These are phyloP conservation scores for Drosophila neoperkinsi DNA, from an alignment of 2,888 invertebrate genomes.

Conservation along the genomic window DNA sequence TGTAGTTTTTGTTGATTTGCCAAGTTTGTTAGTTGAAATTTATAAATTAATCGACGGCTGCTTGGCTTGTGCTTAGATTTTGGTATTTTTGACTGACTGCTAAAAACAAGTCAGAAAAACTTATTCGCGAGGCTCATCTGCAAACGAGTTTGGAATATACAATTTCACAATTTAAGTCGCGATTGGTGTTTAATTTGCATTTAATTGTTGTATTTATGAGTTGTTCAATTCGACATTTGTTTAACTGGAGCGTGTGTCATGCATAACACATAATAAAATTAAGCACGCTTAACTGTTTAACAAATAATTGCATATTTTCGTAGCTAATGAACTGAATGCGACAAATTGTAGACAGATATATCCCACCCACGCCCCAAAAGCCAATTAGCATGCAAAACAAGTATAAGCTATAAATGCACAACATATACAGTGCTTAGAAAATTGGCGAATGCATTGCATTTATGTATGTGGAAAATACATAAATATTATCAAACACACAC, in stretches of 20 bases:
- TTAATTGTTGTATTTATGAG: not conserved
- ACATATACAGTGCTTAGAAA: constrained; percentile 36
- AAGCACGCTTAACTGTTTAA: constrained; percentile 34
- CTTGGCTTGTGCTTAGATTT: constrained; percentile 7
- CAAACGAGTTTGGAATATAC: not conserved
- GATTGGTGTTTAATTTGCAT: not conserved
- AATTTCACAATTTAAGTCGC: not conserved
- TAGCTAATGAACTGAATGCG: constrained; percentile 61
- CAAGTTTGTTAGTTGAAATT: constrained; percentile 18
- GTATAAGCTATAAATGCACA: constrained; percentile 70
- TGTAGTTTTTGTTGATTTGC: constrained; percentile 9
- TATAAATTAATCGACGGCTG: constrained; percentile 10
- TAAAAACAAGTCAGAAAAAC: not conserved
- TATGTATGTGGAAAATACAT: constrained; percentile 65
- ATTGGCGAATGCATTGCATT: constrained; percentile 44
- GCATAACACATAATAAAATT: constrained; percentile 29
- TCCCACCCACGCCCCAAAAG: constrained; percentile 12
- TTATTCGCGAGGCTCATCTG: not conserved
- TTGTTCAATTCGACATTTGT: constrained; percentile 2
- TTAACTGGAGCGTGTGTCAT: not conserved
- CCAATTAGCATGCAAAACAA: constrained; percentile 81
- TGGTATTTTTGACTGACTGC: not conserved
- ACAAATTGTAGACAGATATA: constrained; percentile 53
- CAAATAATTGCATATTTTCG: constrained; percentile 39
- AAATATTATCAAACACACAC: constrained; percentile 51